phyloP scores from a whole-genome alignment of 1,140 invertebrate genomes.

The Brachionus asplanchnoidis region DNA sequence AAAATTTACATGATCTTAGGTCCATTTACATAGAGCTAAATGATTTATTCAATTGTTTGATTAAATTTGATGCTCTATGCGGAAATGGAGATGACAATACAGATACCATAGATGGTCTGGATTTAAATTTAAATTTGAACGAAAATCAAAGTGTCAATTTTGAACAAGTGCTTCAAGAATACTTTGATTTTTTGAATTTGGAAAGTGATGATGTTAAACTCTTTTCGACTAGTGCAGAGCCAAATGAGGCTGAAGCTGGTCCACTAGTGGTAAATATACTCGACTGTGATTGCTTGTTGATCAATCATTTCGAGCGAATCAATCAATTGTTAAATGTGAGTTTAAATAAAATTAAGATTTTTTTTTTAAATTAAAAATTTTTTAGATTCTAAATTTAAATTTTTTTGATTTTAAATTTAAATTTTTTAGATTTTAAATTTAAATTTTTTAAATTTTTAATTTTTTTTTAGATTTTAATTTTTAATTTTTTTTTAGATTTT shows the following conservation, averaged over 20 bases:
- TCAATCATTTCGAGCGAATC: neutral
- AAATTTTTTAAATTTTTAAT: no score
- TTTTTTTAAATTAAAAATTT: neutral
- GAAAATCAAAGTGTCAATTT: neutral
- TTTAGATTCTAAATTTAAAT: no score
- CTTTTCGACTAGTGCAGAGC: neutral
- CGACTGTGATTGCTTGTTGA: neutral
- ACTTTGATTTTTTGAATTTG: slow-evolving; percentile 35
- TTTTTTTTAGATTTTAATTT: no score
- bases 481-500: neutral
- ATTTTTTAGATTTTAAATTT: no score
- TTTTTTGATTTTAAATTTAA: no score
- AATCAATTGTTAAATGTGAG: slow-evolving; percentile 1
- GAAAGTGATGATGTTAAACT: neutral
- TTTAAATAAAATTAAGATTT: neutral
- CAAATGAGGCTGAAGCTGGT: neutral
- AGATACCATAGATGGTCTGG: neutral
- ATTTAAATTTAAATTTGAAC: neutral
- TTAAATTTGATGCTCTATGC: neutral
- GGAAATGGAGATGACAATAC: neutral
- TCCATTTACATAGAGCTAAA: slow-evolving; percentile 8
- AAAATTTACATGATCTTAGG: neutral
- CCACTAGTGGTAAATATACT: neutral
- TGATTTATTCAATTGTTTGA: neutral
- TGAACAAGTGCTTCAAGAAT: neutral